phyloP scores from a whole-genome alignment of 2,888 invertebrate species.

The Lamellibrachia columna region DNA sequence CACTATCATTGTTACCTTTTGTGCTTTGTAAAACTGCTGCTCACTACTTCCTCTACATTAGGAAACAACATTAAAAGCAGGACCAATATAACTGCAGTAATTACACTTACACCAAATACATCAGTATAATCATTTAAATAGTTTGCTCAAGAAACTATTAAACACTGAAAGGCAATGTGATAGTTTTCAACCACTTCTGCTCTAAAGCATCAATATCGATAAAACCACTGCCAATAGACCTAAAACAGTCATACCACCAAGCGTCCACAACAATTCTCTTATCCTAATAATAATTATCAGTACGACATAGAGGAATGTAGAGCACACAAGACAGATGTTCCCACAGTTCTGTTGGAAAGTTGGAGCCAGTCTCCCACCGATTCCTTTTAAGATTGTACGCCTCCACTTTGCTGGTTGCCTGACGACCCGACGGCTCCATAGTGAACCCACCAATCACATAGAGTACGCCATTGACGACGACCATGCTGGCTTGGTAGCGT shows the following conservation, averaged over 20 bases:
- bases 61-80: background rate
- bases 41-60: background rate
- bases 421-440: slow-evolving; percentile 74
- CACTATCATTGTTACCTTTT: background rate
- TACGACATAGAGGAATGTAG: slow-evolving; percentile 73
- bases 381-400: slow-evolving; percentile 74
- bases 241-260: background rate
- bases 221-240: background rate
- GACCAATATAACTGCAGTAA: background rate
- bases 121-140: background rate
- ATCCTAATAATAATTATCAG: slow-evolving; percentile 54
- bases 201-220: background rate
- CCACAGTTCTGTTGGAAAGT: slow-evolving; percentile 77
- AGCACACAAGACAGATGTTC: slow-evolving; percentile 76
- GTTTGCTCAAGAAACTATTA: background rate
- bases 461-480: slow-evolving; percentile 72
- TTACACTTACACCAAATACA: background rate
- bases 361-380: slow-evolving; percentile 73
- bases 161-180: background rate
- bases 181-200: background rate
- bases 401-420: slow-evolving; percentile 74
- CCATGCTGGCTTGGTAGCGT: slow-evolving; percentile 76
- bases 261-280: background rate
- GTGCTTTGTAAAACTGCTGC: background rate
- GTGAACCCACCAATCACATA: slow-evolving; percentile 76